Evolutionary conservation across 2,797 vertebrate species (phyloP), one percentile per base, ranked within the genome.

Genomic region (Gymnothorax javanicus): DNA sequence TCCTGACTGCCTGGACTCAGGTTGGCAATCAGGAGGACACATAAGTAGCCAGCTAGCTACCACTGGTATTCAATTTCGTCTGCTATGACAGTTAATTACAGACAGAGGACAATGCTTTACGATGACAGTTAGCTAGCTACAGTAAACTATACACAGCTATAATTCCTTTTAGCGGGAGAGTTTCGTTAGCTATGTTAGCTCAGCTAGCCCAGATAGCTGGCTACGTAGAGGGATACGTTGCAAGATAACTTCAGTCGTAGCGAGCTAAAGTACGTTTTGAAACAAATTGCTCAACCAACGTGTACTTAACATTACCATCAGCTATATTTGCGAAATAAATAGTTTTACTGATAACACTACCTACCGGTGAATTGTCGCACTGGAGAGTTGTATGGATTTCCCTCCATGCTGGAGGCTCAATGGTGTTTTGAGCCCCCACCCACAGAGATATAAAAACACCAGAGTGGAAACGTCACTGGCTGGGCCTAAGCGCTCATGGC

Each of bases 361-460:
- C 92, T 97, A 99, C 98, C 98, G 90, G 99, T 97, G 91, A 98
- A 99, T 91, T 99, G 98, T 89, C 98, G 98, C 93, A 98, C 98
- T 1, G 98, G 97, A 92, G 98, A 98, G 93, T 95, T 98, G 94
- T 97, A 99, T 88, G 98, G 98, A 95, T 99, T 99, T 95, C 98
- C 98, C 94, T 99, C 98, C 98, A 99, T 99, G 97, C 97, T 98
- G 96, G 93, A 94, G 95, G 96, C 96, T 43, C 1, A 1, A 43
- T 43, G 33, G 33, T 43, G 33, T 43, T 43, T 43, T 43, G 33
- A 43, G 33, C 33, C 33, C 33, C 33, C 33, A 43, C 33, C 1
- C 2, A 43, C 33, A 43, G 33, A 2, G 1, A 43, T 43, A 43
- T 43, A 43, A 43, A 43, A 43, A 43, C 33, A 2, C 33, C 2